phyloP scores from a whole-genome alignment of 1,140 invertebrate species.

The Leptinotarsa undecemlineata region DNA sequence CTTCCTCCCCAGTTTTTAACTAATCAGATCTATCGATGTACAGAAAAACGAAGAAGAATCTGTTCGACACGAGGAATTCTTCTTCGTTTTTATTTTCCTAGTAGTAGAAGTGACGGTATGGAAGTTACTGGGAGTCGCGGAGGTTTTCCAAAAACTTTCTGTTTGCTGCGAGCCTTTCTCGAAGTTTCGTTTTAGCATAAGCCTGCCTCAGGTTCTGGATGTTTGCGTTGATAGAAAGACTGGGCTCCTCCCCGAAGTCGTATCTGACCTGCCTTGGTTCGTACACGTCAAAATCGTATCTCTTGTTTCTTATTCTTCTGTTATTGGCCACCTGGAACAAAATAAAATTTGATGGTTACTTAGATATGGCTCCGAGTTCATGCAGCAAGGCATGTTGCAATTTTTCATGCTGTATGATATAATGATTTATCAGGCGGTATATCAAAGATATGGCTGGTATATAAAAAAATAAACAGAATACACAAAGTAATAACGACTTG shows the following conservation, averaged over 20 bases:
- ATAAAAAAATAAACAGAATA: too few species aligned
- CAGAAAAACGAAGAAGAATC: background rate
- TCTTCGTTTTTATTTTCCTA: background rate
- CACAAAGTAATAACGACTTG: too few species aligned
- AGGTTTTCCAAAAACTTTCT: constrained; percentile 22
- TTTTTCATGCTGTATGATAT: too few species aligned
- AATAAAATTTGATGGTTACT: background rate
- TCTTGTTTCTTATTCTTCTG: constrained; percentile 23
- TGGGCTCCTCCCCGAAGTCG: constrained; percentile 7
- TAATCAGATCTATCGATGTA: constrained; percentile 3
- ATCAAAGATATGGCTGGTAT: too few species aligned
- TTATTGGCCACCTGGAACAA: background rate
- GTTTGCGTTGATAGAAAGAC: constrained; percentile 19
- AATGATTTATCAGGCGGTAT: too few species aligned
- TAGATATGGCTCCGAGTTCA: too few species aligned
- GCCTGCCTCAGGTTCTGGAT: constrained; percentile 23
- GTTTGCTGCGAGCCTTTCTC: constrained; percentile 18
- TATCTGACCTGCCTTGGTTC: constrained; percentile 12
- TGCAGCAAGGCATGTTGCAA: too few species aligned
- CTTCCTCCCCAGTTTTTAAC: background rate
- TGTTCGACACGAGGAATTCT: background rate
- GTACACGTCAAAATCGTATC: constrained; percentile 20
- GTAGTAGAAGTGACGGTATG: background rate
- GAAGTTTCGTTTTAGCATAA: constrained; percentile 15
- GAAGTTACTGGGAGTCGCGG: constrained; percentile 13